Conservation (phyloP, 2,888 invertebrate species). For the Leistus spinibarbis region DNA sequence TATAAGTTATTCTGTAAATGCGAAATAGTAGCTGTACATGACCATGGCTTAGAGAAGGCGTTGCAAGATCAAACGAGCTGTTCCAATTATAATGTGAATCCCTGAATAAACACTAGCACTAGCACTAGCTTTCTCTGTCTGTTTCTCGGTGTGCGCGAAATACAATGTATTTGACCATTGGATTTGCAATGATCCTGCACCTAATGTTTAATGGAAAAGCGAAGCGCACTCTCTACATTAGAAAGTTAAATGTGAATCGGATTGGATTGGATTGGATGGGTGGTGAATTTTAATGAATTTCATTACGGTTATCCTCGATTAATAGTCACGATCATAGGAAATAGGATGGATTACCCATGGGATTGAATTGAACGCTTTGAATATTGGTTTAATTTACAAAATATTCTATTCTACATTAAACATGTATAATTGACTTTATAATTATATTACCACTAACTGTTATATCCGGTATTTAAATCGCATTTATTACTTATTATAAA, state of each 20-base stretch:
- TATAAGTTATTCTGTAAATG: too few relatives aligned
- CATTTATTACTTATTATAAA: too few relatives aligned
- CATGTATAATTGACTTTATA: too few relatives aligned
- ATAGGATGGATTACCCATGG: not conserved
- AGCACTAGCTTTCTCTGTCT: not conserved
- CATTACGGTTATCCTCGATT: not conserved
- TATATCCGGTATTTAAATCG: too few relatives aligned
- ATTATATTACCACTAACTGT: too few relatives aligned
- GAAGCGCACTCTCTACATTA: not conserved
- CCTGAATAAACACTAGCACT: not conserved
- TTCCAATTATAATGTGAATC: not conserved
- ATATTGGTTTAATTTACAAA: not conserved
- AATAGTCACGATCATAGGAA: not conserved
- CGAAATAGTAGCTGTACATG: too few relatives aligned
- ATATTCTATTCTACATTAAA: too few relatives aligned
- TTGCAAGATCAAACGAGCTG: not conserved
- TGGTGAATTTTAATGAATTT: not conserved
- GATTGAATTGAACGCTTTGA: too few relatives aligned
- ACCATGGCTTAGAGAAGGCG: not conserved
- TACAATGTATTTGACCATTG: not conserved
- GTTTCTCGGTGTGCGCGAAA: too few relatives aligned
- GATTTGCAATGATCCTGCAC: not conserved
- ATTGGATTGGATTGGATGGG: too few relatives aligned
- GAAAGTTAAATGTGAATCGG: not conserved
- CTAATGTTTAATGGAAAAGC: not conserved